These are phyloP conservation scores for Neosilurus hyrtlii DNA, from an alignment of 2,797 vertebrate species.

Conservation along the genomic window DNA sequence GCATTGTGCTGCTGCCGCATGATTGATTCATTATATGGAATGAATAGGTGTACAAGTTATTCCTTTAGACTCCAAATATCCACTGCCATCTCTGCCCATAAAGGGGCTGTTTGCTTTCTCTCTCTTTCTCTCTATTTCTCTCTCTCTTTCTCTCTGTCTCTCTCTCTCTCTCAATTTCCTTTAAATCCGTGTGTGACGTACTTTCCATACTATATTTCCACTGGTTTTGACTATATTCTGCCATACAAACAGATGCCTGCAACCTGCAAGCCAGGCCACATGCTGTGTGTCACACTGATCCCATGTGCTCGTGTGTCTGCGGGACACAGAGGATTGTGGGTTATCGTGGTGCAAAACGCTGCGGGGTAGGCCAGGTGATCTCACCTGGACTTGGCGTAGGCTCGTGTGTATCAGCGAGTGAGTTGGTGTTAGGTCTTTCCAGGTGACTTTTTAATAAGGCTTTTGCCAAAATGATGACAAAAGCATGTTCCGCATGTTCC, in stretches of 20 bases:
- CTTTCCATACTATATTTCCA: slow-evolving; percentile 31
- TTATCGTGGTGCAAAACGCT: slow-evolving; percentile 37
- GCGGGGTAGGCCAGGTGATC: slow-evolving; percentile 37
- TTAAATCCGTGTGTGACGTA: slow-evolving; percentile 40
- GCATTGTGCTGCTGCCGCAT: neutral
- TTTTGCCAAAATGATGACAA: neutral
- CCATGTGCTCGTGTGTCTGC: slow-evolving; percentile 39
- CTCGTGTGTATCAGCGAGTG: slow-evolving; percentile 20
- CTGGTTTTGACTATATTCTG: slow-evolving; percentile 40
- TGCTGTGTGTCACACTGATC: slow-evolving; percentile 40
- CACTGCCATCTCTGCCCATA: slow-evolving; percentile 62
- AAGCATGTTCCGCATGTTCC: too few species aligned
- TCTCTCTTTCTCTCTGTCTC: slow-evolving; percentile 11
- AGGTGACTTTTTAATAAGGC: slow-evolving; percentile 21
- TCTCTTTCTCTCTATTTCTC: slow-evolving; percentile 3
- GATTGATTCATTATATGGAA: neutral
- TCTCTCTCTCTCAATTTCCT: slow-evolving; percentile 1
- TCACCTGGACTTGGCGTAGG: slow-evolving; percentile 38
- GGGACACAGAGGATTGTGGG: slow-evolving; percentile 44
- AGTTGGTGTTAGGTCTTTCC: slow-evolving; percentile 11
- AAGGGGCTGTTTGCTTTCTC: slow-evolving; percentile 57
- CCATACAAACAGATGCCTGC: slow-evolving; percentile 57
- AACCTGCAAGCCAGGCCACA: slow-evolving; percentile 39
- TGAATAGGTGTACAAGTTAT: neutral
- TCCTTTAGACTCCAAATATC: neutral